Percentiles rank a stretch among this genome's conserved stretches.
Evolutionary conservation across 1,140 invertebrate genomes (phyloP).

Genomic region (Drosophila arawakana): DNA sequence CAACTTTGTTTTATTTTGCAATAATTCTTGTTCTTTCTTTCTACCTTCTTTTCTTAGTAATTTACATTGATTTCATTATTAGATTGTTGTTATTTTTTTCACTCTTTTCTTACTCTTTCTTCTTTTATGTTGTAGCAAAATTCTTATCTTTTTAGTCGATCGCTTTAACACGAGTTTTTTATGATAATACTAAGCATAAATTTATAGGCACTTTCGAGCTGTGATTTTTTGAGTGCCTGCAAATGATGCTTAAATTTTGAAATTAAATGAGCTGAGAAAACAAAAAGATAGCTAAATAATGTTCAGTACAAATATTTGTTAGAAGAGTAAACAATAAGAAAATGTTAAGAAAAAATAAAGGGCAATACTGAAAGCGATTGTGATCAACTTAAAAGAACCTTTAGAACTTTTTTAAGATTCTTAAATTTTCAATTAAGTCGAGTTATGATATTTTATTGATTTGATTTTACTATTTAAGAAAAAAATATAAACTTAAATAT

Average conservation of each 20-base stretch:
- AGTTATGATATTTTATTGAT: too few relatives aligned
- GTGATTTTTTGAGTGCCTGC: neutral
- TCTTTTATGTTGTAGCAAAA: neutral
- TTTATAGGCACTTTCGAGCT: conserved; percentile 6
- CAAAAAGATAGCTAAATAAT: neutral
- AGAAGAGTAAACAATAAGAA: neutral
- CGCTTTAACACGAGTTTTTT: conserved; percentile 1
- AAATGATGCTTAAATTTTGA: neutral
- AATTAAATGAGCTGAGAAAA: neutral
- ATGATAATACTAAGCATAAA: conserved; percentile 13
- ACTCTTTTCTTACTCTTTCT: neutral
- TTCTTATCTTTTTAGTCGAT: conserved; percentile 9
- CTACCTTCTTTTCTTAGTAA: conserved; percentile 2
- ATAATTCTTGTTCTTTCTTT: conserved; percentile 13
- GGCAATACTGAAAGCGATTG: neutral
- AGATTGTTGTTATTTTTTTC: conserved; percentile 15
- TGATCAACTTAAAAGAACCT: too few relatives aligned
- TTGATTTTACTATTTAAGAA: too few relatives aligned
- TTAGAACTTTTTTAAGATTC: too few relatives aligned
- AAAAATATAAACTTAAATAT: too few relatives aligned
- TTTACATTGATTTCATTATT: conserved; percentile 17
- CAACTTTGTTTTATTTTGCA: neutral
- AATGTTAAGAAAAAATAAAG: neutral
- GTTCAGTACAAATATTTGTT: neutral
- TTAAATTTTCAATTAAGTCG: too few relatives aligned